phyloP scores from a whole-genome alignment of 2,797 vertebrate genomes.

The Silurus aristotelis region DNA sequence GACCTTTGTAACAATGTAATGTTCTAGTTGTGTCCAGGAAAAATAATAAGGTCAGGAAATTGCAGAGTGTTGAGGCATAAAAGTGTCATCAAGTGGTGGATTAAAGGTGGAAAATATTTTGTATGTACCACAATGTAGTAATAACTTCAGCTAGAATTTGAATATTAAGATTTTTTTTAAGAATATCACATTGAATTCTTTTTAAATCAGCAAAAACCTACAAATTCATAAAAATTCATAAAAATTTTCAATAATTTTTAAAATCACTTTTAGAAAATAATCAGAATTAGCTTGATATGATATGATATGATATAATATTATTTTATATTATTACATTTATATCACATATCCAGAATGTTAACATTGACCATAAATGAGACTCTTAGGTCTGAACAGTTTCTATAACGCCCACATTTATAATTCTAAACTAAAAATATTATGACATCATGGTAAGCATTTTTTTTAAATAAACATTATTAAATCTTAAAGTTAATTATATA shows the following conservation, averaged over 20 bases:
- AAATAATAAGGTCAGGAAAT: background rate
- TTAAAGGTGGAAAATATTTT: background rate
- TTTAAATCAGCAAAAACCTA: no score
- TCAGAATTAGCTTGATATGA: no score
- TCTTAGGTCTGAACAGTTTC: background rate
- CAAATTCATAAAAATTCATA: no score
- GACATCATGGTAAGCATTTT: background rate
- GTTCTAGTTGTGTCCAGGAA: background rate
- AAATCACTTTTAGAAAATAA: no score
- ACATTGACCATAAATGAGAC: background rate
- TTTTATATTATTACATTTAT: no score
- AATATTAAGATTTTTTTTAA: no score
- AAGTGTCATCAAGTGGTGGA: slow-evolving; percentile 5
- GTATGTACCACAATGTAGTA: background rate
- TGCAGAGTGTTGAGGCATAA: background rate
- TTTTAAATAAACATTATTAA: background rate
- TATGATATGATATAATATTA: no score
- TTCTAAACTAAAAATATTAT: no score
- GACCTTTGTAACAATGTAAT: background rate
- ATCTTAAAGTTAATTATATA: background rate
- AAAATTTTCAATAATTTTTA: no score
- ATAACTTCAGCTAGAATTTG: no score
- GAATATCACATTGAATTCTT: no score
- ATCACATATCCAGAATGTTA: background rate
- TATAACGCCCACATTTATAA: background rate